Evolutionary conservation across 2,797 vertebrate species (phyloP).

Genomic region (Pipistrellus nathusii): DNA sequence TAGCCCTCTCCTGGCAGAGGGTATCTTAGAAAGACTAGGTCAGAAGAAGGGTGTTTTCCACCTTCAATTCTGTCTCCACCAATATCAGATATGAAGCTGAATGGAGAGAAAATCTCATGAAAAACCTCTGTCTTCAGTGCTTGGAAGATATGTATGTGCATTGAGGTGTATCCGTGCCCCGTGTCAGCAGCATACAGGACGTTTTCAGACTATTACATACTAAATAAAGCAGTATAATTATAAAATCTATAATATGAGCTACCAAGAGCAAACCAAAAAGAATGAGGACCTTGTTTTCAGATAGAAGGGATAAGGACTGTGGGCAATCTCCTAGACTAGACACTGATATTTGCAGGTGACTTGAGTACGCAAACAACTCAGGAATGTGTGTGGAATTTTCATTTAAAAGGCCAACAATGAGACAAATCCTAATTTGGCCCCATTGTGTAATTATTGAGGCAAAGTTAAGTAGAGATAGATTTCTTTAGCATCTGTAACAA

Average conservation of each 20-base stretch:
- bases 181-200: too few relatives aligned
- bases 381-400: not conserved
- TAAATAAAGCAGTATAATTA: too few relatives aligned
- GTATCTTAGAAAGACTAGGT: not conserved
- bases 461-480: not conserved
- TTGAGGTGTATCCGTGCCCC: too few relatives aligned
- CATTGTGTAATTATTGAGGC: not conserved
- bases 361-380: not conserved
- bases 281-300: not conserved
- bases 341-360: not conserved
- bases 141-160: too few relatives aligned
- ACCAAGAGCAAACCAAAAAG: too few relatives aligned
- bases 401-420: not conserved
- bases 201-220: too few relatives aligned
- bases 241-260: too few relatives aligned
- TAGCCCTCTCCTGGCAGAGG: not conserved
- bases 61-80: not conserved
- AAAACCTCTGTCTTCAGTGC: too few relatives aligned
- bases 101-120: not conserved
- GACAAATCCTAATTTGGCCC: not conserved
- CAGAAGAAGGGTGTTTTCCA: not conserved
- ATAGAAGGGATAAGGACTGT: not conserved
- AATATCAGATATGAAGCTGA: not conserved
- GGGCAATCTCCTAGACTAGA: not conserved
- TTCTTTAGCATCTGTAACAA: not conserved